Evolutionary conservation across 2,797 vertebrate species (phyloP).

Genomic region (Hemibagrus guttatus): DNA sequence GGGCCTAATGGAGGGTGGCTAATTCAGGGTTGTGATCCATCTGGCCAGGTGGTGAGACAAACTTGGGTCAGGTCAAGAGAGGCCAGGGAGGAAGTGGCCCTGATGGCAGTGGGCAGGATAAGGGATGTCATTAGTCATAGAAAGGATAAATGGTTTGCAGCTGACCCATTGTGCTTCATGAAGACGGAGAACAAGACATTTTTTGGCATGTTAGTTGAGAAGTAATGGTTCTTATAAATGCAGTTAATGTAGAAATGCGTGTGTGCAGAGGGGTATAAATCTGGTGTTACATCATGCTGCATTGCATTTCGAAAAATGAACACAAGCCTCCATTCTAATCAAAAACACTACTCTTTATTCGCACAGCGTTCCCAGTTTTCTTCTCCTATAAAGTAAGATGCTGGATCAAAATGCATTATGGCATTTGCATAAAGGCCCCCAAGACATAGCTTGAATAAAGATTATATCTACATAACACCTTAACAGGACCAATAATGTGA

Average conservation of each 20-base stretch:
- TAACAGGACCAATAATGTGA: background rate
- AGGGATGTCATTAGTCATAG: slow-evolving; percentile 76
- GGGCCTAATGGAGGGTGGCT: slow-evolving; percentile 70
- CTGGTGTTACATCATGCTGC: background rate
- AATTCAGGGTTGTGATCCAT: slow-evolving; percentile 60
- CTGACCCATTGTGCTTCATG: slow-evolving; percentile 60
- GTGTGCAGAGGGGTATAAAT: background rate
- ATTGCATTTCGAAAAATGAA: background rate
- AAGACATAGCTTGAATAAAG: background rate
- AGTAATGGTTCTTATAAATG: background rate
- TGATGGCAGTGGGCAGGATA: slow-evolving; percentile 66
- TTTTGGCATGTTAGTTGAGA: slow-evolving; percentile 16
- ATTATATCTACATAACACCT: background rate
- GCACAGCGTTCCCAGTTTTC: background rate
- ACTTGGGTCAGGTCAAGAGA: slow-evolving; percentile 59
- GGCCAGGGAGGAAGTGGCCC: slow-evolving; percentile 70
- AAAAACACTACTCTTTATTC: background rate
- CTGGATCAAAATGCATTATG: background rate
- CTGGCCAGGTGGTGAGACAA: slow-evolving; percentile 40
- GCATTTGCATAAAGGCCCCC: background rate
- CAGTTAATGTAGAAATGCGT: background rate
- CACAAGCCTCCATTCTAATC: background rate
- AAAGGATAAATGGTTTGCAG: slow-evolving; percentile 76
- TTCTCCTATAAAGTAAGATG: background rate
- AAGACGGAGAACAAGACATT: slow-evolving; percentile 49